These are phyloP conservation scores for Actinia tenebrosa DNA, from an alignment of 64 coral and sea anemone genomes.

Conservation along the genomic window DNA sequence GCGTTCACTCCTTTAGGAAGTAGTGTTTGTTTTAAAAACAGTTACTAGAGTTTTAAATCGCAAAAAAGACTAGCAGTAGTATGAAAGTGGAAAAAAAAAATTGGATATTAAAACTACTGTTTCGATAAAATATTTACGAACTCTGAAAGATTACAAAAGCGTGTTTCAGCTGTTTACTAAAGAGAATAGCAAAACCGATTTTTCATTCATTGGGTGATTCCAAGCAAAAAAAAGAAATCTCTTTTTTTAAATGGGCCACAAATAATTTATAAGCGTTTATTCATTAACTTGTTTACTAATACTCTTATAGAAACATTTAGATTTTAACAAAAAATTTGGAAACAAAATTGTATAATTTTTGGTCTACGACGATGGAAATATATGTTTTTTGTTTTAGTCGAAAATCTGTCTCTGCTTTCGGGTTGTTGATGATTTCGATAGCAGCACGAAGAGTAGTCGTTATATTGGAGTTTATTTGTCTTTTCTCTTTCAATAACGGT, in stretches of 20 bases:
- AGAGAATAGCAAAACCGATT: constrained; percentile 4
- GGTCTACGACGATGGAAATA: neutral
- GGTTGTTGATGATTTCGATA: neutral
- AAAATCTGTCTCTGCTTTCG: neutral
- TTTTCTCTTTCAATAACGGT: neutral
- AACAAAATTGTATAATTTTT: neutral
- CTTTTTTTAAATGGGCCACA: neutral
- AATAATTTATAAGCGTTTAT: neutral
- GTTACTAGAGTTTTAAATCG: neutral
- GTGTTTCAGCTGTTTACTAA: neutral
- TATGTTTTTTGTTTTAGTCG: neutral
- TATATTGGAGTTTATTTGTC: neutral
- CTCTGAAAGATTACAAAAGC: neutral
- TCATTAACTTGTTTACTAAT: neutral
- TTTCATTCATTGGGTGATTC: neutral
- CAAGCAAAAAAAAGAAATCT: neutral
- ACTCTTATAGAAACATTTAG: neutral
- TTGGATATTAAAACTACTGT: neutral
- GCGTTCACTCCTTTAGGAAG: neutral
- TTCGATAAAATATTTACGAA: constrained; percentile 33
- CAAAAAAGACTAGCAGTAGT: neutral
- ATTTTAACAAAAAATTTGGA: neutral
- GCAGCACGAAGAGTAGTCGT: neutral
- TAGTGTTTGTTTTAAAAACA: constrained; percentile 5
- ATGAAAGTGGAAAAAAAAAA: neutral